A percentile compares a stretch with the other conserved stretches of the same genome.
These are phyloP conservation scores for Antechinus stuartii DNA, from an alignment of 2,113 vertebrate species.

Conservation along the genomic window DNA sequence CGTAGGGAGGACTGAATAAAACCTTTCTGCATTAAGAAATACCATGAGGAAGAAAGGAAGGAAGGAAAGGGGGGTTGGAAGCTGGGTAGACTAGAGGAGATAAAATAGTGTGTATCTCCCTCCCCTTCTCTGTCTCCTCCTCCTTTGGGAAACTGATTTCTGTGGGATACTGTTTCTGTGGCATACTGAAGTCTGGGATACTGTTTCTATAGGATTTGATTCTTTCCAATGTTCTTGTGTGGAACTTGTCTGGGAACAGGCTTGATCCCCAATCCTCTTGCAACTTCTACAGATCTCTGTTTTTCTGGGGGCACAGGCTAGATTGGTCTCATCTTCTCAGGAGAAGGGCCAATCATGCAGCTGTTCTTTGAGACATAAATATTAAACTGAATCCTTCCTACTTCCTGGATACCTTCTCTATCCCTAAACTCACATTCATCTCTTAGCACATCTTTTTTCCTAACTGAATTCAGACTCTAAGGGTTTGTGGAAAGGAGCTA, in stretches of 20 bases:
- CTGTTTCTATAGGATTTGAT: not conserved
- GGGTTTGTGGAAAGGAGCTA: not conserved
- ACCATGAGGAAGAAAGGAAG: not conserved
- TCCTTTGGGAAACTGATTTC: not conserved
- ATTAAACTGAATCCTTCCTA: not conserved
- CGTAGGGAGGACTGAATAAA: not conserved
- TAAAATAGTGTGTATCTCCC: not conserved
- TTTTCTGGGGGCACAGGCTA: not conserved
- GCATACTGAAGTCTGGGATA: not conserved
- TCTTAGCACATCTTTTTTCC: not conserved
- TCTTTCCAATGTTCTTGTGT: not conserved
- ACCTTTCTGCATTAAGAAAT: not conserved
- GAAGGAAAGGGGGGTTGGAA: not conserved
- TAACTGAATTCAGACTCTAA: not conserved
- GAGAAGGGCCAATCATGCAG: not conserved
- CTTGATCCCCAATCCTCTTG: not conserved
- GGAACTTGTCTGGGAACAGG: not conserved
- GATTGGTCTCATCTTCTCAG: not conserved
- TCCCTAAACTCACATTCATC: not conserved
- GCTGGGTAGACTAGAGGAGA: not conserved
- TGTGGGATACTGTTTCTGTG: not conserved
- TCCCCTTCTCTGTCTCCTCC: not conserved
- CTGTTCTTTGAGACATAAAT: not conserved
- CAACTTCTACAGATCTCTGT: not conserved
- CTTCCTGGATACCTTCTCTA: not conserved